A percentile compares a stretch with the other conserved stretches of the same genome.
These are phyloP conservation scores for Bos indicus DNA, from an alignment of 2,113 vertebrate species.

Conservation along the genomic window DNA sequence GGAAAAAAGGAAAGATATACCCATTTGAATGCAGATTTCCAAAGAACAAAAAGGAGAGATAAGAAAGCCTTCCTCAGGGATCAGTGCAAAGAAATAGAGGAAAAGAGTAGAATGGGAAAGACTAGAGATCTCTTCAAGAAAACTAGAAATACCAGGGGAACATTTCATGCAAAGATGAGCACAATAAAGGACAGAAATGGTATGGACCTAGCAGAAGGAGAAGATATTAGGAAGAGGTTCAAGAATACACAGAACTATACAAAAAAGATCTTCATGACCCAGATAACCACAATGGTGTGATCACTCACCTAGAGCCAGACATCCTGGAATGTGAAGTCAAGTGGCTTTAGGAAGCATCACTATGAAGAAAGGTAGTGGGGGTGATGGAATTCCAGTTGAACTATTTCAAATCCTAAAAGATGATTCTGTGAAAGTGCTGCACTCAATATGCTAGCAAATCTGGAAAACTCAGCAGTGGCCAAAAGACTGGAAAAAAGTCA, in stretches of 20 bases:
- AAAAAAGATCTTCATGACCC: no score
- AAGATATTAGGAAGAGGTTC: not conserved
- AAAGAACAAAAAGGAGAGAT: not conserved
- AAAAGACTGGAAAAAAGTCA: no score
- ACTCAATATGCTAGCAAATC: no score
- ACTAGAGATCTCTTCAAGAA: not conserved
- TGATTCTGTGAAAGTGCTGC: no score
- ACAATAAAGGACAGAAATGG: not conserved
- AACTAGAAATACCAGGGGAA: not conserved
- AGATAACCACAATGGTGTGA: no score
- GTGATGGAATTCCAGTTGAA: no score
- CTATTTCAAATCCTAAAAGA: no score
- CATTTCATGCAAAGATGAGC: not conserved
- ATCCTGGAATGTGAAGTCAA: no score
- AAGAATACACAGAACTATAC: not conserved
- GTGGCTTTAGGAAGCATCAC: no score
- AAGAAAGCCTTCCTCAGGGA: not conserved
- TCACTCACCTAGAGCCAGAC: no score
- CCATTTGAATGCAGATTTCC: not conserved
- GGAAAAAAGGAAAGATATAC: not conserved
- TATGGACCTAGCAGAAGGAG: not conserved
- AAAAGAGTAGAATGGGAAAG: not conserved
- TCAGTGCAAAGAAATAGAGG: not conserved
- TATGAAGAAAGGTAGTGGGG: no score
- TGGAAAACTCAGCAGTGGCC: no score